Conservation (phyloP, 2,113 vertebrate genomes). For the Pleuronectes platessa region DNA sequence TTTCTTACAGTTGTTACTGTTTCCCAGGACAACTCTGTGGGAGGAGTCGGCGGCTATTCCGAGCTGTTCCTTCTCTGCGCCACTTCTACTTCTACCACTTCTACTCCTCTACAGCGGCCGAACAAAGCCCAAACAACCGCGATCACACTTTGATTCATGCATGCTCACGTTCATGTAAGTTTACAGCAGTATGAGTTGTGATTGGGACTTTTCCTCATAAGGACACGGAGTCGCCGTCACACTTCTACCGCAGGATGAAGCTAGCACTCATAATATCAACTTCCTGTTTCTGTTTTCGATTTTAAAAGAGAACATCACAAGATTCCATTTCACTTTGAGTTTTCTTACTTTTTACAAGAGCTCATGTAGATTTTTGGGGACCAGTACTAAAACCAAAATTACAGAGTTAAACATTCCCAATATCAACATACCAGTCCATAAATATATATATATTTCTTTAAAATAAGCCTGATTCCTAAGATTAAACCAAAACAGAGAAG, state of each 20-base stretch:
- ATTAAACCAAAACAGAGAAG: too few species aligned
- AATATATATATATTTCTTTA: too few species aligned
- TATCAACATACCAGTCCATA: too few species aligned
- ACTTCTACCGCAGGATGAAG: neutral
- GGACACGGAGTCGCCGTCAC: neutral
- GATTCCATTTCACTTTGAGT: too few species aligned
- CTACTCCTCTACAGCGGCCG: too few species aligned
- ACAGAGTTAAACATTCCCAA: too few species aligned
- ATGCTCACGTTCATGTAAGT: neutral
- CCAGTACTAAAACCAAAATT: too few species aligned
- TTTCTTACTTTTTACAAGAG: too few species aligned
- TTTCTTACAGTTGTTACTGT: constrained; percentile 77
- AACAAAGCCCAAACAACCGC: neutral
- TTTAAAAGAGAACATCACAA: constrained; percentile 34
- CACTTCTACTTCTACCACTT: neutral
- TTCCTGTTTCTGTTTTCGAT: constrained; percentile 37
- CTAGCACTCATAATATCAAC: too few species aligned
- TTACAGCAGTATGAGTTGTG: too few species aligned
- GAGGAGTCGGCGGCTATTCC: constrained; percentile 54
- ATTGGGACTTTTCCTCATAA: neutral
- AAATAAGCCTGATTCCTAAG: too few species aligned
- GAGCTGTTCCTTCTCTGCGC: neutral
- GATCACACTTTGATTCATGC: neutral
- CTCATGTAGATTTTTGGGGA: too few species aligned
- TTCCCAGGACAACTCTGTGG: constrained; percentile 76